phyloP scores from a whole-genome alignment of 2,113 vertebrate species.

The Riparia riparia region DNA sequence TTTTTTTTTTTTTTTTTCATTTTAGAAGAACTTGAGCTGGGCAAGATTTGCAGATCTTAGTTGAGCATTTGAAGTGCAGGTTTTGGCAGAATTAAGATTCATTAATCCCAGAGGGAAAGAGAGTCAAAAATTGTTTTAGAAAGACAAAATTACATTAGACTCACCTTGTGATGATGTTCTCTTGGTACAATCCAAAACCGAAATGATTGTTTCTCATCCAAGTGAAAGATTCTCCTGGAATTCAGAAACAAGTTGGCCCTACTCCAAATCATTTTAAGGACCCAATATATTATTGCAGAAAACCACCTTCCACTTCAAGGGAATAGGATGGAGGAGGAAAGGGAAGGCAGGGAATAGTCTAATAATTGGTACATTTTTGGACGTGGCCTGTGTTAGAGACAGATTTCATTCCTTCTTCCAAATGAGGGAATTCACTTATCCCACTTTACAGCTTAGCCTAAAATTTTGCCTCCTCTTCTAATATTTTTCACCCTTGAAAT shows the following conservation, averaged over 20 bases:
- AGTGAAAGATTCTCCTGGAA: neutral
- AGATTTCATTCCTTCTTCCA: constrained; percentile 3
- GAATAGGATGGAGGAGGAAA: neutral
- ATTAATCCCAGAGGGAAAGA: neutral
- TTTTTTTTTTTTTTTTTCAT: neutral
- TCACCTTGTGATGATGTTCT: neutral
- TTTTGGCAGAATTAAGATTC: neutral
- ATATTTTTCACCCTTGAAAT: constrained; percentile 2
- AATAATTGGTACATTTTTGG: neutral
- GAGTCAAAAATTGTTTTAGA: neutral
- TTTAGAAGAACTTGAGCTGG: neutral
- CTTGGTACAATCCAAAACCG: neutral
- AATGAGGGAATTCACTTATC: constrained; percentile 1
- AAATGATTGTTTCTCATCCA: neutral
- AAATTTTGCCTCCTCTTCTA: neutral
- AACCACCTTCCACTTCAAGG: neutral
- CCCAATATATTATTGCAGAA: neutral
- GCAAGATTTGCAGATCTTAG: neutral
- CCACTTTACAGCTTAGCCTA: constrained; percentile 4
- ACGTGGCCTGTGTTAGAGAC: neutral
- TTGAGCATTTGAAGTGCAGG: neutral
- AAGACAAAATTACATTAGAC: neutral
- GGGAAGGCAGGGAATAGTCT: neutral
- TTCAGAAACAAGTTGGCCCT: neutral
- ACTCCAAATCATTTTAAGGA: neutral